Conservation (phyloP, 2,113 vertebrate genomes). For the Aegypius monachus region DNA sequence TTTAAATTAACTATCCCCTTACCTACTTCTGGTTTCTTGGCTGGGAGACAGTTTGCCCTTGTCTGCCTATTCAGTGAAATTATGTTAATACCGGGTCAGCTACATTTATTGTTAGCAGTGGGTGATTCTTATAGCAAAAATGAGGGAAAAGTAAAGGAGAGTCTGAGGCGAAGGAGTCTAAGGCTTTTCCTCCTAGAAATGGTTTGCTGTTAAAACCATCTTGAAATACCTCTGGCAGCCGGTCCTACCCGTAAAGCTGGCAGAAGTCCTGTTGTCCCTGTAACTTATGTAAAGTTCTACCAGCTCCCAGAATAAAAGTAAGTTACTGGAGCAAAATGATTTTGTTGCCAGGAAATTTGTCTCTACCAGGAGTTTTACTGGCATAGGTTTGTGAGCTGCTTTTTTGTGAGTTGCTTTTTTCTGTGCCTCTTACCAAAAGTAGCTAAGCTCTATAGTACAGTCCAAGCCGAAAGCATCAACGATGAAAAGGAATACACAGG, state of each 20-base stretch:
- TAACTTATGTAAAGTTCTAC: background rate
- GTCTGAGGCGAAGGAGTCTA: background rate
- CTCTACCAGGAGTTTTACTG: background rate
- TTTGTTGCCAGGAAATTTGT: background rate
- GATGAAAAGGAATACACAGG: background rate
- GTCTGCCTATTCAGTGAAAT: background rate
- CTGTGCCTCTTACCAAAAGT: background rate
- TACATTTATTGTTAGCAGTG: background rate
- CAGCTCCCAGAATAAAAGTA: background rate
- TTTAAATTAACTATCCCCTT: background rate
- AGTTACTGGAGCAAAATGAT: background rate
- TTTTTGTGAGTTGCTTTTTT: background rate
- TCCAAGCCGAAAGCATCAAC: background rate
- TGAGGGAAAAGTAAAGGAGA: background rate
- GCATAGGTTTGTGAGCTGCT: background rate
- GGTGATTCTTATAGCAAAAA: background rate
- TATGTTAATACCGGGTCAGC: background rate
- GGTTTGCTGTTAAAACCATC: background rate
- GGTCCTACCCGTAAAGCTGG: background rate
- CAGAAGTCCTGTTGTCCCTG: background rate
- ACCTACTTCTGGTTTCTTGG: background rate
- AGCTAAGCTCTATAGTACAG: background rate
- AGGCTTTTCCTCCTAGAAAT: background rate
- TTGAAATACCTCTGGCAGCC: background rate
- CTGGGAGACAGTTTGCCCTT: background rate